Percentiles rank a stretch among this genome's conserved stretches.
Conservation (phyloP, 2,797 vertebrate species). For the Anisognathus igniventris region DNA sequence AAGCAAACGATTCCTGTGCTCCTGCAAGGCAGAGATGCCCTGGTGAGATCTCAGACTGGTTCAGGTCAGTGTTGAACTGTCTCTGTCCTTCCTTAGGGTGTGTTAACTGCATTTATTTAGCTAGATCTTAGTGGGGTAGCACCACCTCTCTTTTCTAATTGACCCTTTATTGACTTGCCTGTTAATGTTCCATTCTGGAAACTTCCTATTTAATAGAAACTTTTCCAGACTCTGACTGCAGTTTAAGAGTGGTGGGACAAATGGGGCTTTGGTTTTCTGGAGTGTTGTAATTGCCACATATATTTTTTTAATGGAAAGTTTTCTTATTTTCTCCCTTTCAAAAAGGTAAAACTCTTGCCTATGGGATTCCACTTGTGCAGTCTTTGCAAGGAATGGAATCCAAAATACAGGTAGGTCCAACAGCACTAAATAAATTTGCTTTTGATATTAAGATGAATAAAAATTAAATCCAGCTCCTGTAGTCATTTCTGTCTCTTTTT, state of each 20-base stretch:
- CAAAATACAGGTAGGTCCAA: conserved; percentile 81
- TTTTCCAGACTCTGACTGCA: neutral
- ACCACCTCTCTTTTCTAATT: neutral
- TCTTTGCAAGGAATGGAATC: conserved; percentile 82
- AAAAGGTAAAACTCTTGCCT: conserved; percentile 93
- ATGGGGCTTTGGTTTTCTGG: neutral
- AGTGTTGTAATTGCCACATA: neutral
- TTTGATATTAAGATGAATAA: neutral
- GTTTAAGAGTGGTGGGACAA: neutral
- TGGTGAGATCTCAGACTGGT: conserved; percentile 92
- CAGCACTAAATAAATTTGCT: neutral
- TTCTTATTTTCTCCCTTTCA: neutral
- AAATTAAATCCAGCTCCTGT: neutral
- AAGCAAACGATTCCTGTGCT: conserved; percentile 86
- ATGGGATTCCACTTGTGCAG: conserved; percentile 89
- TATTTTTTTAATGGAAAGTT: neutral
- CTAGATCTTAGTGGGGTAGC: neutral
- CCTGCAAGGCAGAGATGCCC: conserved; percentile 84
- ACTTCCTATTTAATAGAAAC: neutral
- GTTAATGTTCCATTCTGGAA: neutral
- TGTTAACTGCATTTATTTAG: neutral
- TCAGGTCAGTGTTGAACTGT: conserved; percentile 80
- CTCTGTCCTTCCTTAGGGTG: neutral
- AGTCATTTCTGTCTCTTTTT: neutral
- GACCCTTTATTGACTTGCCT: neutral